phyloP scores from a whole-genome alignment of 2,797 vertebrate species.

The Onychomys leucogaster region DNA sequence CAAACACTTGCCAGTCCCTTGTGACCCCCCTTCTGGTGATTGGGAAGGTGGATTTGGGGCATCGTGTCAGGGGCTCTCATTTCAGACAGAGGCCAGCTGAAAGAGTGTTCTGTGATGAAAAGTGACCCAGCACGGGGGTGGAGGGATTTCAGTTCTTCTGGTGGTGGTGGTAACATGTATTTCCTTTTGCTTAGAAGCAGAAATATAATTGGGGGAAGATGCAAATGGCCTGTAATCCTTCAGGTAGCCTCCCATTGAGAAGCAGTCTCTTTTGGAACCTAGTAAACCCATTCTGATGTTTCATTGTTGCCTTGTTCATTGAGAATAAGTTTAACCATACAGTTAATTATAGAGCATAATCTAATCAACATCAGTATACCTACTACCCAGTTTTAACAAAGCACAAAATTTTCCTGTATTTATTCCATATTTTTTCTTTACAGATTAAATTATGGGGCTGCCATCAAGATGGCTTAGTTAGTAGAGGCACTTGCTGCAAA shows the following conservation, averaged over 20 bases:
- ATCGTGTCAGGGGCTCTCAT: background rate
- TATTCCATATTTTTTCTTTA: conserved; percentile 8
- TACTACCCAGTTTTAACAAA: conserved; percentile 5
- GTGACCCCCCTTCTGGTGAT: conserved; percentile 3
- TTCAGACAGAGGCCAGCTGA: conserved; percentile 16
- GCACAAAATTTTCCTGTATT: background rate
- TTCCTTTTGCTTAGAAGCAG: conserved; percentile 50
- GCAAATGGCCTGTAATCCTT: background rate
- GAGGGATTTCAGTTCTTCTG: background rate
- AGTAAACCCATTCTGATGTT: conserved; percentile 30
- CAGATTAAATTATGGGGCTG: background rate
- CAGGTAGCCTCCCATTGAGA: background rate
- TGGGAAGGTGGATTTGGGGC: background rate
- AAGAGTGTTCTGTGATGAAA: background rate
- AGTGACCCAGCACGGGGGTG: background rate
- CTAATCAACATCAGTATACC: background rate
- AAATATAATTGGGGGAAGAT: conserved; percentile 46
- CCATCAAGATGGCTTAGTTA: background rate
- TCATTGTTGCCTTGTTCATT: conserved; percentile 28
- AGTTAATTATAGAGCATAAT: conserved; percentile 5
- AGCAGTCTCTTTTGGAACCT: background rate
- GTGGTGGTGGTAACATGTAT: background rate
- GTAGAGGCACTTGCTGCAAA: background rate
- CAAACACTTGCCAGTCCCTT: background rate
- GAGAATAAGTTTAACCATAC: background rate